Conservation (phyloP, 1,140 invertebrate genomes). For the Brachionus asplanchnoidis region DNA sequence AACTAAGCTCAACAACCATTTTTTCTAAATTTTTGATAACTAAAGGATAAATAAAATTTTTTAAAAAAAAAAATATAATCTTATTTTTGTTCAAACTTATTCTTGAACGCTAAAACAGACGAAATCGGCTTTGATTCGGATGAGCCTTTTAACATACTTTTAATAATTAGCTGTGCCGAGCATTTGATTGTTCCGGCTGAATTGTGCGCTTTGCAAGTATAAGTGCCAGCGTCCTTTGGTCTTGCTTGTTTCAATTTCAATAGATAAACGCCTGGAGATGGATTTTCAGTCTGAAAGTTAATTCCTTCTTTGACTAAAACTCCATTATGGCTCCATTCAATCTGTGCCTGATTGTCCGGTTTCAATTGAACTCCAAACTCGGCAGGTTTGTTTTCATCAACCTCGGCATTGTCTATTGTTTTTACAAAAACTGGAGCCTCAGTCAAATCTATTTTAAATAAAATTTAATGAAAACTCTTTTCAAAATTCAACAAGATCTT, state of each 20-base stretch:
- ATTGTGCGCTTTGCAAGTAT: conserved; percentile 87
- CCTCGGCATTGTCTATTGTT: neutral
- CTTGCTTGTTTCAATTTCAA: conserved; percentile 24
- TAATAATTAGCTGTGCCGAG: conserved; percentile 69
- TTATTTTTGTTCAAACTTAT: conserved; percentile 39
- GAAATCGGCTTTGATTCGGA: conserved; percentile 37
- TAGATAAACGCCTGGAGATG: neutral
- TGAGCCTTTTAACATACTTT: conserved; percentile 58
- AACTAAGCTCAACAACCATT: conserved; percentile 37
- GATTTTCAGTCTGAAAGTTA: neutral
- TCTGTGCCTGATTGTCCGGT: neutral
- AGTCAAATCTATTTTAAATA: neutral
- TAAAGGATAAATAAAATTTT: neutral
- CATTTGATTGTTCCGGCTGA: conserved; percentile 79
- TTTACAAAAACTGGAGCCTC: conserved; percentile 19
- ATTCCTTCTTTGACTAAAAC: conserved; percentile 22
- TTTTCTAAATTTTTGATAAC: neutral
- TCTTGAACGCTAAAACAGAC: conserved; percentile 19
- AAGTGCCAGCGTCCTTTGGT: conserved; percentile 72
- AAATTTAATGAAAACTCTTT: neutral
- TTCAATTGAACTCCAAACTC: conserved; percentile 16
- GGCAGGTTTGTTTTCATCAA: conserved; percentile 29
- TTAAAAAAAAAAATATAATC: neutral
- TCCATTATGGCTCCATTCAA: conserved; percentile 21
- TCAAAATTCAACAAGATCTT: neutral